Evolutionary conservation across 2,113 vertebrate genomes (phyloP), one percentile per base, ranked within the genome.

Genomic region (Nycticebus coucang): DNA sequence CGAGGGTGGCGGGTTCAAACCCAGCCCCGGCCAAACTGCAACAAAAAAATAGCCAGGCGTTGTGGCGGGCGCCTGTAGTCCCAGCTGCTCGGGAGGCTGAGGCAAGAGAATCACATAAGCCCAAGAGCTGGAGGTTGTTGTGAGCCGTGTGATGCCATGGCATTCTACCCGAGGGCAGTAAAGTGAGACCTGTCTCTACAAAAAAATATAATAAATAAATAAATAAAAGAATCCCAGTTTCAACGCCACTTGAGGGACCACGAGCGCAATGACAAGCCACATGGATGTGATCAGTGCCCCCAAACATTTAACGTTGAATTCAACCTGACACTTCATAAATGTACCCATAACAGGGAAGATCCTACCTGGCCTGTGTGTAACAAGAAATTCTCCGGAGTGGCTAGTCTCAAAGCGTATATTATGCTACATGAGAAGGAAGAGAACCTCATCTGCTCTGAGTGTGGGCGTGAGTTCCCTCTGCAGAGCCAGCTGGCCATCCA

Each of bases 391-490:
- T 99, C 99, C 93, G 98, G 99, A 85, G 99, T 99, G 89, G 99
- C 99, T 97, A 99, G 99, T 97, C 99, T 99, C 98, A 99, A 99
- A 97, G 99, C 99, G 83, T 99, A 99, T 90, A 98, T 99, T 97
- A 99, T 99, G 99, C 98, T 99, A 19, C 99, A 99, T 64, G 99
- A 99, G 95, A 99, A 99, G 97, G 99, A 99, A 97, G 99, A 99
- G 99, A 99, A 99, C 97, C 98, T 99, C 96, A 99, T 99, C 98
- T 99, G 99, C 93, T 98, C 98, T 2, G 99, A 99, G 98, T 99
- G 99, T 53, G 99, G 99, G 55, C 99, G 99, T 97, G 99, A 99
- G 98, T 99, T 99, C 87, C 98, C 99, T 30, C 99, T 99, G 91
- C 99, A 99, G 98, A 99, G 99, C 98, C 99, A 99, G 98, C 98